These are phyloP conservation scores for Dendroctonus ponderosae DNA, from an alignment of 1,140 invertebrate species.

Conservation along the genomic window DNA sequence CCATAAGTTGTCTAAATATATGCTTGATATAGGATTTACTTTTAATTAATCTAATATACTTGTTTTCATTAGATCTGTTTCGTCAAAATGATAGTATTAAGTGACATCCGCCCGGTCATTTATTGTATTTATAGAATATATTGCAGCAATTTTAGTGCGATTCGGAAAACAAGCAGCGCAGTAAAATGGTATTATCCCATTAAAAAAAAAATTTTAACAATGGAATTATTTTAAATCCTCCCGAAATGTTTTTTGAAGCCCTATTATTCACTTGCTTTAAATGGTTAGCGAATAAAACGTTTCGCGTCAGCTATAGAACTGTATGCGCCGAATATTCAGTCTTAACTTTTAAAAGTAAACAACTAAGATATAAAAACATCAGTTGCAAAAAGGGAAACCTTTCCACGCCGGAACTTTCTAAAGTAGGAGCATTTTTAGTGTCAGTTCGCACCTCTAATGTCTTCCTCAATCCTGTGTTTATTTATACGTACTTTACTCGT, in stretches of 20 bases:
- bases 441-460: slow-evolving; percentile 13
- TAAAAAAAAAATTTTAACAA: background rate
- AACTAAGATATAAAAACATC: background rate
- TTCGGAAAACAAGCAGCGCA: too few species aligned
- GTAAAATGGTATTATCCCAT: background rate
- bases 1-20: background rate
- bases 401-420: slow-evolving; percentile 11
- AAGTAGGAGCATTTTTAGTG: slow-evolving; percentile 9
- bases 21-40: background rate
- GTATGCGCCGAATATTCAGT: background rate
- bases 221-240: too few species aligned
- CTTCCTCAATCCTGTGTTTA: slow-evolving; percentile 13
- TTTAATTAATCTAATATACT: background rate
- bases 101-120: background rate
- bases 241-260: too few species aligned
- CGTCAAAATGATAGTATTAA: background rate
- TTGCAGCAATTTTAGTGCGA: too few species aligned
- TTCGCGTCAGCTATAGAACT: background rate
- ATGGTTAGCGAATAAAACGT: background rate
- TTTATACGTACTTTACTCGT: background rate
- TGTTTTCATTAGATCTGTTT: too few species aligned
- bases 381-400: slow-evolving; percentile 7
- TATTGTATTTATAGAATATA: background rate
- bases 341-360: too few species aligned
- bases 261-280: too few species aligned